Evolutionary conservation across 1,140 invertebrate genomes (phyloP), one percentile per base, ranked within the genome.

Genomic region (Lethrus apterus): DNA sequence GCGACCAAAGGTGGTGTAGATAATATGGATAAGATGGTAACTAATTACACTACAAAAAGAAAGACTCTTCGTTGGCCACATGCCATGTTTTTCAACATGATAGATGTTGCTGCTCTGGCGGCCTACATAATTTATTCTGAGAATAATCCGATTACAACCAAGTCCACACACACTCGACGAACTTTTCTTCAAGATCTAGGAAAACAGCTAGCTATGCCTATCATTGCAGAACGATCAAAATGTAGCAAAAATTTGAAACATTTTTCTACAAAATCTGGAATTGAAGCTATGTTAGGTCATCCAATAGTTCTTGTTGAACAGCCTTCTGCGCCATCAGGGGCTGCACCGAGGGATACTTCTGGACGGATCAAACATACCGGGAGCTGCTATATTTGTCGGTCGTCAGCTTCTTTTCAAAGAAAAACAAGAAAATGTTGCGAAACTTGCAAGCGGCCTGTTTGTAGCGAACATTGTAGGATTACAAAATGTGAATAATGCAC

Each of bases 31-130:
- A 46, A 61, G 48, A 50, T 57, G 36, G 53, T 50, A 31, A 46
- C 41, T 26, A 33, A 30, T 3, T 54, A 56, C 35, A 36, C 42
- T 17, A 68, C 68, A 4, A 60, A 65, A 55, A 63, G 71, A 24
- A 58, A 68, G 29, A 68, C 67, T 36, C 64, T 67, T 50, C 66
- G 72, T 55, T 76, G 74, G 73, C 66, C 70, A 4, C 52, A 73
- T 5, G 67, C 69, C 7, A 50, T 75, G 31, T 75, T 75, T 55
- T 74, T 68, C 43, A 65, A 66, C 24, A 49, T 74, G 10, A 50
- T 75, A 8, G 71, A 76, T 54, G 67, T 77, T 18, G 31, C 5
- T 13, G 31, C 31, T 33, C 31, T 33, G 5, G 9, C 14, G 5
- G 5, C 31, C 8, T 53, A 53, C 36, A 38, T 46, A 20, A 45